Evolutionary conservation across 2,797 vertebrate species (phyloP), one percentile per base, ranked within the genome.

Genomic region (Odontamblyopus lacepedii): DNA sequence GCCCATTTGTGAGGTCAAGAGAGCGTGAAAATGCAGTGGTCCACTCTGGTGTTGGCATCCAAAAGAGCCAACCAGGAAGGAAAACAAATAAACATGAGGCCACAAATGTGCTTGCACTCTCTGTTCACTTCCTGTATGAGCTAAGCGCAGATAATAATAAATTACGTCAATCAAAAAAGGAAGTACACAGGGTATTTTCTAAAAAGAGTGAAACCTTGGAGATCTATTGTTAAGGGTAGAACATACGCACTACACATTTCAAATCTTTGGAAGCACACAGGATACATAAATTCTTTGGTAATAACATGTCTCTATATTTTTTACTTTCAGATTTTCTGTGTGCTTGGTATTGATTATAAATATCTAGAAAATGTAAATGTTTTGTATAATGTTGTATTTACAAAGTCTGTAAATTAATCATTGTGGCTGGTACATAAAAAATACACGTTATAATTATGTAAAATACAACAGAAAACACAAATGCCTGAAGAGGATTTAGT

Each of bases 11-110:
- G 41, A 73, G 76, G 73, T 83, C 76, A 80, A 76, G 35, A 74
- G 80, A 70, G 77, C 44, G 59, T 80, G 75, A 83, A 86, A 78
- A 38, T 72, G 78, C 70, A 51, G 55, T 55, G 64, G 77, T 71
- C 78, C 81, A 80, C 63, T 78, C 66, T 72, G 72, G 74, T 26
- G 75, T 32, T 78, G 81, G 79, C 78, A 85, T 74, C 29, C 7
- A 27, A 64, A 63, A 62, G 44, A 76, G 67, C 30, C 62, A 78
- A 60, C 27, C 71, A 79, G 77, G 77, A 80, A 84, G 77, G 23
- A 83, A 74, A 81, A 80, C 62, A 80, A 83, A 78, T 66, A 82
- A 73, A 69, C 26, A 2, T 75, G 67, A 81, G 74, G 18, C 30
- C 13, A 73, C 77, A 77, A 77, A 77, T 63, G 60, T 53, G 56